Base-by-base conservation (phyloP, 2,888 invertebrate genomes). In the Prosopocoilus inquinatus region DNA sequence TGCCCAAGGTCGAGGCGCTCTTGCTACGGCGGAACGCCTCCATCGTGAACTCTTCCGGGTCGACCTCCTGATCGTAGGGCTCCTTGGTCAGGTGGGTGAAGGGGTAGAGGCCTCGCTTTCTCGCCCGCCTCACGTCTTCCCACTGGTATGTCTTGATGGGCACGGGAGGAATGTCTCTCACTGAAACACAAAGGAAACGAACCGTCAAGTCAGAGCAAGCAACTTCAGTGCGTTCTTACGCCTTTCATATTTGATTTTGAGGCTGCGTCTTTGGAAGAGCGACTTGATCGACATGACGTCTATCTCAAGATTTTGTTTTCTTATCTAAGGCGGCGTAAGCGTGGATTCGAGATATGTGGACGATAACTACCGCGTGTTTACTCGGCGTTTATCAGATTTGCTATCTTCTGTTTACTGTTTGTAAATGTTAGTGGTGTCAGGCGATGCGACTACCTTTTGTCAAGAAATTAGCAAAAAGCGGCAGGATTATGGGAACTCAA, bases 61-160 rank as follows among this genome's bases (percentile, higher is more conserved):
- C 80, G 33, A 79, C 72, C 36, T 70, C 66, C 47, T 70, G 71
- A 68, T 70, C 64, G 73, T 64, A 83, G 71, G 74, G 82, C 75
- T 74, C 82, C 73, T 90, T 90, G 67, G 87, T 81, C 20, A 91
- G 77, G 75, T 90, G 85, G 9, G 91, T 90, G 89, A 90, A 91
- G 64, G 91, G 91, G 71, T 91, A 91, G 44, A 85, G 86, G 60
- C 91, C 91, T 71, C 83, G 81, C 67, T 83, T 81, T 76, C 85
- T 85, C 65, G 86, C 82, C 72, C 88, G 81, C 67, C 84, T 79
- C 39, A 91, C 78, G 76, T 91, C 90, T 78, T 91, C 90, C 90
- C 90, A 91, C 79, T 85, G 83, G 76, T 90, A 91, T 50, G 90
- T 90, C 76, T 88, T 86, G 67, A 87, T 80, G 59, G 90, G 90